These are phyloP conservation scores for Scytalopus superciliaris DNA, from an alignment of 2,113 vertebrate species.

Conservation along the genomic window DNA sequence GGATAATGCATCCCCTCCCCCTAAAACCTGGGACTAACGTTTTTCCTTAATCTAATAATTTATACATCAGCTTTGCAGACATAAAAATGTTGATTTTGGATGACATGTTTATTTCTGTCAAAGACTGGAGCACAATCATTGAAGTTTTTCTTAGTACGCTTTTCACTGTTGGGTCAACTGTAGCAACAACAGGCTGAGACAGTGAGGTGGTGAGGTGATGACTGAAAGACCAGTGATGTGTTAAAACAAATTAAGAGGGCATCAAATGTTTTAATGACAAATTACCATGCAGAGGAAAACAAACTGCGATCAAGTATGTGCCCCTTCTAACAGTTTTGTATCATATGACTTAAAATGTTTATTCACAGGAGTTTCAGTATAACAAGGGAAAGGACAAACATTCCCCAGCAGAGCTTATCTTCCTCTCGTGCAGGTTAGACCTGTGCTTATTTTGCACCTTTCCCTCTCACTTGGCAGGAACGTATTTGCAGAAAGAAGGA, in stretches of 20 bases:
- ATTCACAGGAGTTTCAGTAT: background rate
- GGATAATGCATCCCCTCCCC: background rate
- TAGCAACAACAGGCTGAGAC: conserved; percentile 61
- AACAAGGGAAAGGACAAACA: background rate
- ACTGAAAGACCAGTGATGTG: conserved; percentile 38
- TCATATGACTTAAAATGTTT: background rate
- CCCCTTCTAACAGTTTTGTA: background rate
- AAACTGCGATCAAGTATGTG: background rate
- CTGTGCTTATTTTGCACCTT: background rate
- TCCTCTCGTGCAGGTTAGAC: background rate
- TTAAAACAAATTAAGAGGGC: conserved; percentile 61
- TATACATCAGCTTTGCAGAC: conserved; percentile 78
- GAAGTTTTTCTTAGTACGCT: conserved; percentile 71
- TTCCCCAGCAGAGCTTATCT: background rate
- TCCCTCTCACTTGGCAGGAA: background rate
- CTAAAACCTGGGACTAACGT: background rate
- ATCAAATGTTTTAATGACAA: background rate
- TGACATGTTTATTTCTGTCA: conserved; percentile 53
- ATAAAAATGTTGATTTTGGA: conserved; percentile 77
- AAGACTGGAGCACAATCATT: conserved; percentile 67
- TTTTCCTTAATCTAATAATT: conserved; percentile 10
- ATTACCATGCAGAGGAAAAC: background rate
- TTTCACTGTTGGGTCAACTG: conserved; percentile 74
- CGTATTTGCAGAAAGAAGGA: background rate
- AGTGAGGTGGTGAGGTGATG: conserved; percentile 52